Conservation (phyloP, 2,888 invertebrate genomes). For the Labia minor region DNA sequence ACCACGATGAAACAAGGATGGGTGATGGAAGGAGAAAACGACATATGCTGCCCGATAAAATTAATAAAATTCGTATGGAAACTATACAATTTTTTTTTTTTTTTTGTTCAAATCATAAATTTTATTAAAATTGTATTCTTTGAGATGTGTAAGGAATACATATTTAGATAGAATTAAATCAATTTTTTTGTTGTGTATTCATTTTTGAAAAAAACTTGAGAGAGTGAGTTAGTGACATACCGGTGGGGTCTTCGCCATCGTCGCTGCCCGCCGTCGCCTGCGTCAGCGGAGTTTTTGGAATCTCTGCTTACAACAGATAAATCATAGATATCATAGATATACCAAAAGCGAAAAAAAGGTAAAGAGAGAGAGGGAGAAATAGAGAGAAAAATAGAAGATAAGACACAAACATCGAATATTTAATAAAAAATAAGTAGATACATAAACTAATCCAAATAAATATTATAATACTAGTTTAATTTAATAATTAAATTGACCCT, state of each 20-base stretch:
- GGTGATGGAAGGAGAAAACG: background rate
- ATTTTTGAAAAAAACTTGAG: background rate
- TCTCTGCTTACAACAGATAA: constrained; percentile 21
- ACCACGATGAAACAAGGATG: background rate
- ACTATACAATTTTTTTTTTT: background rate
- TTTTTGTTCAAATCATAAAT: background rate
- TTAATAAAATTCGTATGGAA: no score
- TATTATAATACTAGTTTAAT: no score
- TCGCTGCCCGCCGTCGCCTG: constrained; percentile 43
- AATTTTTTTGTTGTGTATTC: background rate
- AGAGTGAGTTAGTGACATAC: background rate
- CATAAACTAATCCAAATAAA: no score
- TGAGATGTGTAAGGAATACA: no score
- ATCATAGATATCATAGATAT: background rate
- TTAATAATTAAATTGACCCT: no score
- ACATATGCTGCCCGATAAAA: background rate
- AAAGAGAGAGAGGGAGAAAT: no score
- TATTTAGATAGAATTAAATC: no score
- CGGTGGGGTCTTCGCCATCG: constrained; percentile 42
- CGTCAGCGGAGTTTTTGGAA: constrained; percentile 38
- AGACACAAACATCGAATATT: no score
- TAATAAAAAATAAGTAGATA: no score
- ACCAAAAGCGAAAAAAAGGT: no score
- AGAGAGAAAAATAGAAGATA: no score
- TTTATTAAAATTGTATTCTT: background rate